phyloP scores from a whole-genome alignment of 2,888 invertebrate species.

The Mycalesis mineus region DNA sequence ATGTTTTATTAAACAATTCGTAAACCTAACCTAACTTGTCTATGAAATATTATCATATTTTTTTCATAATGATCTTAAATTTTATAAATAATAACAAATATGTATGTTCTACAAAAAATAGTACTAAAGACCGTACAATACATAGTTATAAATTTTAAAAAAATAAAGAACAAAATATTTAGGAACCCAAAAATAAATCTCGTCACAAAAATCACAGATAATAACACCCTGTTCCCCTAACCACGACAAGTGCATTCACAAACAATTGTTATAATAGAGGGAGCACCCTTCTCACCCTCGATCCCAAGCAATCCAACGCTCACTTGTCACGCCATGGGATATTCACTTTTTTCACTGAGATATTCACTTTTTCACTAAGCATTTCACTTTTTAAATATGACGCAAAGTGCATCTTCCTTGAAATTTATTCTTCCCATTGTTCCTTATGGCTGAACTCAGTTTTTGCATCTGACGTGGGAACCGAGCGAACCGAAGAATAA shows the following conservation, averaged over 20 bases:
- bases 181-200: neutral
- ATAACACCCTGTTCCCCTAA: conserved; percentile 25
- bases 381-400: conserved; percentile 51
- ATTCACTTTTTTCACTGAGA: conserved; percentile 34
- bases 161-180: neutral
- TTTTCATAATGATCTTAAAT: too few relatives aligned
- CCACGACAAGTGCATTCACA: conserved; percentile 55
- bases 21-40: too few relatives aligned
- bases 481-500: conserved; percentile 4
- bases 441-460: conserved; percentile 21
- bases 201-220: conserved; percentile 20
- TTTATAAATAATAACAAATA: too few relatives aligned
- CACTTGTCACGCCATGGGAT: conserved; percentile 65
- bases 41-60: too few relatives aligned
- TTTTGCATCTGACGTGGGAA: conserved; percentile 59
- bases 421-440: conserved; percentile 25
- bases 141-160: too few relatives aligned
- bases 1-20: too few relatives aligned
- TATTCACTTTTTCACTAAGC: conserved; percentile 34
- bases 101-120: too few relatives aligned
- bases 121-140: too few relatives aligned
- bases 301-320: conserved; percentile 45
- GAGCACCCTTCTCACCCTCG: conserved; percentile 27
- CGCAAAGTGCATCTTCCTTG: conserved; percentile 40
- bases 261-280: conserved; percentile 47